Evolutionary conservation across 1,140 invertebrate genomes (phyloP), one percentile per base, ranked within the genome.

Genomic region (Camponotus pennsylvanicus): DNA sequence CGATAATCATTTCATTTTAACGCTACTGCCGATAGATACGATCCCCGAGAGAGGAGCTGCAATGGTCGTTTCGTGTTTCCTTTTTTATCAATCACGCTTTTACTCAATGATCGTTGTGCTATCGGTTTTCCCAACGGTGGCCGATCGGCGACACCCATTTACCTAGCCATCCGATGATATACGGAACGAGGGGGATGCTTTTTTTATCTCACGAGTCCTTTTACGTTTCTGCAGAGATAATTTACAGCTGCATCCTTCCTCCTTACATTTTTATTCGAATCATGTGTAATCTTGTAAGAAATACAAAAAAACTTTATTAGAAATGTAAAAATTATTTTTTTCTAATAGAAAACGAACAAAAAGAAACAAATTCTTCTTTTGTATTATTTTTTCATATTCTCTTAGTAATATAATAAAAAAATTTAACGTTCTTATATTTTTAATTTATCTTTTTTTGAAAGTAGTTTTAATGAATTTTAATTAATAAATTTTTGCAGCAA

Each of bases 71-170:
- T 45, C 49, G 40, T 42, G 34, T 55, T 82, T 76, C 61, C 69
- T 85, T 85, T 88, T 91, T 92, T 92, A 92, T 92, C 91, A 92
- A 92, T 92, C 90, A 90, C 88, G 86, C 91, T 88, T 91, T 92
- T 92, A 86, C 85, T 71, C 87, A 89, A 91, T 91, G 92, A 93
- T 92, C 90, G 91, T 91, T 91, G 91, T 71, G 85, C 85, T 89
- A 89, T 89, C 86, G 75, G 80, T 85, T 85, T 45, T 84, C 55
- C 52, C 42, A 67, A 88, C 71, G 77, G 55, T 73, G 27, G 67
- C 49, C 78, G 52, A 69, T 82, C 67, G 67, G 40, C 55, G 67
- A 82, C 79, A 82, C 21, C 79, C 67, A 82, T 82, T 88, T 64
- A 84, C 40, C 64, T 71, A 67, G 37, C 67, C 61, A 55, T 71